phyloP scores from a whole-genome alignment of 92 coral and sea anemone species.

The Porites divaricata region DNA sequence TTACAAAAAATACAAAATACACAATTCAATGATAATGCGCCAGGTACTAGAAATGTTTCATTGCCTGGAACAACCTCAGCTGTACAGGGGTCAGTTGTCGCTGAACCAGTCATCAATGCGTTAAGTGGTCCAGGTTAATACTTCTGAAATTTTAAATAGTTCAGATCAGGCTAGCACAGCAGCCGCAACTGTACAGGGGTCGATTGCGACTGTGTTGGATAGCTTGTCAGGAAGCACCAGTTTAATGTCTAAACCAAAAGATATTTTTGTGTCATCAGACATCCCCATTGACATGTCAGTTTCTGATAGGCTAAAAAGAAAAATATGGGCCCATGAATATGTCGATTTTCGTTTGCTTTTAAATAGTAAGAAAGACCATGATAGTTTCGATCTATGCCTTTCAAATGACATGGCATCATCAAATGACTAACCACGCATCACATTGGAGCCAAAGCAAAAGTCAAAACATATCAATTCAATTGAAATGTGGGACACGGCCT shows the following conservation, averaged over 20 bases:
- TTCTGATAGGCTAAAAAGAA: slow-evolving; percentile 19
- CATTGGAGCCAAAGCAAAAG: slow-evolving; percentile 28
- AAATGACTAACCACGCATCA: not conserved
- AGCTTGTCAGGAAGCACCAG: not conserved
- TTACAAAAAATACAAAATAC: not conserved
- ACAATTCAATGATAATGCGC: not conserved
- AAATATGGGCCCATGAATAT: slow-evolving; percentile 22
- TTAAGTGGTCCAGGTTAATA: not conserved
- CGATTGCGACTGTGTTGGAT: slow-evolving; percentile 16
- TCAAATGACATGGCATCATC: not conserved
- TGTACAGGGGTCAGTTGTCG: slow-evolving; percentile 25
- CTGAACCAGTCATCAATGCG: not conserved
- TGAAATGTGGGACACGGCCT: slow-evolving; percentile 26
- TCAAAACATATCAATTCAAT: slow-evolving; percentile 21
- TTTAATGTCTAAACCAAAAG: slow-evolving; percentile 1
- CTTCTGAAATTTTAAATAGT: not conserved
- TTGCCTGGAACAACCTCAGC: not conserved
- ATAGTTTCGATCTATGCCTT: slow-evolving; percentile 9
- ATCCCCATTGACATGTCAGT: slow-evolving; percentile 33
- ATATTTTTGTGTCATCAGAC: slow-evolving; percentile 39
- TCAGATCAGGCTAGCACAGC: not conserved
- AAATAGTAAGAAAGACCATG: not conserved
- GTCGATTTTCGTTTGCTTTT: slow-evolving; percentile 33
- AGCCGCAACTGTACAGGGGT: slow-evolving; percentile 29
- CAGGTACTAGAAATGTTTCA: not conserved